A percentile compares a stretch with the other conserved stretches of the same genome.
These are phyloP conservation scores for Ricordea florida DNA, from an alignment of 92 coral and sea anemone genomes.

Conservation along the genomic window DNA sequence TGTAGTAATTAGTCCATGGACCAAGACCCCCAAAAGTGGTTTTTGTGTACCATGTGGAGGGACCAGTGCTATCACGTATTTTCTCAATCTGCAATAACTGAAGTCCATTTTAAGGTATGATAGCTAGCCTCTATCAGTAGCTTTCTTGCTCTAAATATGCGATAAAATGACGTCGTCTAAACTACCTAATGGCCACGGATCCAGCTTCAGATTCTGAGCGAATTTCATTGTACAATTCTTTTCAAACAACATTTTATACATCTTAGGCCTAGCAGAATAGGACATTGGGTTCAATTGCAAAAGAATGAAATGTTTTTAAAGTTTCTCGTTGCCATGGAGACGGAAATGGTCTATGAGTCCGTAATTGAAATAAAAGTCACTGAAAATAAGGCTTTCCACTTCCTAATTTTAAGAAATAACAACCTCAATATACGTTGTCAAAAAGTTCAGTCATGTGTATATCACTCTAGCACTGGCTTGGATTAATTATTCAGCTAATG, in stretches of 20 bases:
- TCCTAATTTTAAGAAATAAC: constrained; percentile 1
- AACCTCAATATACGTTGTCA: neutral
- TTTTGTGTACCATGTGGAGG: constrained; percentile 48
- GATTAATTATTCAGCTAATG: neutral
- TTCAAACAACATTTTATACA: neutral
- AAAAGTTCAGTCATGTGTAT: no score
- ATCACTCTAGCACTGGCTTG: no score
- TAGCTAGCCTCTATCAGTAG: constrained; percentile 39
- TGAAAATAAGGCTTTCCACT: neutral
- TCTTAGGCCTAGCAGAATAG: neutral
- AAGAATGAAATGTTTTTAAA: neutral
- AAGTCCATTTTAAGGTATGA: constrained; percentile 17
- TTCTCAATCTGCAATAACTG: constrained; percentile 33
- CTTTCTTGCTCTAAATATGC: constrained; percentile 15
- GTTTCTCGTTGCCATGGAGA: constrained; percentile 19
- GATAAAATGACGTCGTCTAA: constrained; percentile 18
- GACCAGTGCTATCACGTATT: constrained; percentile 62
- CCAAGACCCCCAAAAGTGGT: constrained; percentile 57
- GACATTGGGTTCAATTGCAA: neutral
- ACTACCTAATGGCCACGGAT: constrained; percentile 4
- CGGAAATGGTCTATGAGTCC: neutral
- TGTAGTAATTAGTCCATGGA: constrained; percentile 47
- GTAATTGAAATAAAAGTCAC: neutral
- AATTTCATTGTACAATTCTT: neutral
- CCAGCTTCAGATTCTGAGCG: neutral